Evolutionary conservation across 2,888 invertebrate species (phyloP).

Genomic region (Doris montereyensis): DNA sequence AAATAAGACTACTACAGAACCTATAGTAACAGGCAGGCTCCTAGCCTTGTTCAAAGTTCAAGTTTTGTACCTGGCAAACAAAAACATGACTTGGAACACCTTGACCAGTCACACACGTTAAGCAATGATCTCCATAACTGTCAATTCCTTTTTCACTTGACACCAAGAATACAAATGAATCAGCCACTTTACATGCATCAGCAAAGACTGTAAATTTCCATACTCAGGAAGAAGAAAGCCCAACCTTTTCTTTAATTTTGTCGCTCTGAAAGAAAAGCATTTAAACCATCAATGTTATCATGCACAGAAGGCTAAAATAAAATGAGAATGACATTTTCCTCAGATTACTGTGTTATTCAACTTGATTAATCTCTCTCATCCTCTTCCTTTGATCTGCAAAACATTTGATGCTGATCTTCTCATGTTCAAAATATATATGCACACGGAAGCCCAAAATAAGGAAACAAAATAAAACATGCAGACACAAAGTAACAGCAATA

Average conservation of each 20-base stretch:
- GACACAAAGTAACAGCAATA: too few species aligned
- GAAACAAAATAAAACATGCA: too few species aligned
- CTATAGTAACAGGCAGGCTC: too few species aligned
- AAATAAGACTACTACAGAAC: too few species aligned
- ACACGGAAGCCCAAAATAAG: neutral
- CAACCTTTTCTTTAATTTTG: constrained; percentile 91
- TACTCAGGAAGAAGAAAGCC: constrained; percentile 84
- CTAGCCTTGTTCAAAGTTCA: too few species aligned
- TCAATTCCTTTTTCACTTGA: constrained; percentile 78
- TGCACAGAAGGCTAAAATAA: too few species aligned
- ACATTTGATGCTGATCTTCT: neutral
- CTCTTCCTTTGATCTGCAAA: too few species aligned
- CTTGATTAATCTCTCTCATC: too few species aligned
- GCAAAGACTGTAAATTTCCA: constrained; percentile 81
- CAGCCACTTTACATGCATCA: constrained; percentile 79
- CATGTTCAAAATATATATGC: neutral
- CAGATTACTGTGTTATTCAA: too few species aligned
- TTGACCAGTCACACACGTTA: constrained; percentile 87
- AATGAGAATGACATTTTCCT: too few species aligned
- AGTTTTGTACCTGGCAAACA: constrained; percentile 68
- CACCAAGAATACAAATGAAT: constrained; percentile 85
- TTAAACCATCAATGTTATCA: neutral
- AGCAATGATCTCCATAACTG: constrained; percentile 84
- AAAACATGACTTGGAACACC: constrained; percentile 81
- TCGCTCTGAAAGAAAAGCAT: constrained; percentile 77